Base-by-base conservation (phyloP, 2,797 vertebrate genomes). In the Mormyrus proboscirostris region DNA sequence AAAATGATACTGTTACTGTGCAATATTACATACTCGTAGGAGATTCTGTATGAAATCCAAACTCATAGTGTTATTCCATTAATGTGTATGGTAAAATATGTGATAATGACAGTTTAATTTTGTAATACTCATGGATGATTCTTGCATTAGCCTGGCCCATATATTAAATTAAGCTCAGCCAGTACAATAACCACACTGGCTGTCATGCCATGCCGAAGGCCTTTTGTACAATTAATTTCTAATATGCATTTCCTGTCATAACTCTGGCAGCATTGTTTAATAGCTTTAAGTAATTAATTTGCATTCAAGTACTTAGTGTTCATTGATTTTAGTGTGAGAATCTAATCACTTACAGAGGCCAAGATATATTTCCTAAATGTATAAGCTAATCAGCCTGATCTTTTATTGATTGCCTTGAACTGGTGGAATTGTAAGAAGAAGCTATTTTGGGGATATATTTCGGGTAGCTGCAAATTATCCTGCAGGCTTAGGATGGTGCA, bases 251-350 rank as follows among this genome's bases (percentile, higher is more conserved):
- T 88, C 38, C 33, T 62, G 53, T 62, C 73, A 83, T 89, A 76
- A 50, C 25, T 90, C 76, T 62, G 69, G 51, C 79, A 65, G 55
- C 53, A 59, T 53, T 79, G 51, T 82, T 50, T 88, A 88, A 90
- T 88, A 47, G 50, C 89, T 88, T 29, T 90, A 90, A 69, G 79
- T 84, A 88, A 88, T 89, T 57, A 62, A 86, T 84, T 84, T 51
- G 29, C 76, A 69, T 87, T 88, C 50, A 53, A 53, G 89, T 88
- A 62, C 76, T 84, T 84, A 84, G 6, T 85, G 44, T 69, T 86
- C 89, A 88, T 83, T 88, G 89, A 88, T 83, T 88, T 88, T 55
- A 50, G 76, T 84, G 76, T 85, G 86, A 88, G 44, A 55, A 84
- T 88, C 41, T 88, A 90, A 90, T 90, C 47, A 88, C 82, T 59